These are phyloP conservation scores for Coenobita brevimanus DNA, from an alignment of 1,140 invertebrate species.

Conservation along the genomic window DNA sequence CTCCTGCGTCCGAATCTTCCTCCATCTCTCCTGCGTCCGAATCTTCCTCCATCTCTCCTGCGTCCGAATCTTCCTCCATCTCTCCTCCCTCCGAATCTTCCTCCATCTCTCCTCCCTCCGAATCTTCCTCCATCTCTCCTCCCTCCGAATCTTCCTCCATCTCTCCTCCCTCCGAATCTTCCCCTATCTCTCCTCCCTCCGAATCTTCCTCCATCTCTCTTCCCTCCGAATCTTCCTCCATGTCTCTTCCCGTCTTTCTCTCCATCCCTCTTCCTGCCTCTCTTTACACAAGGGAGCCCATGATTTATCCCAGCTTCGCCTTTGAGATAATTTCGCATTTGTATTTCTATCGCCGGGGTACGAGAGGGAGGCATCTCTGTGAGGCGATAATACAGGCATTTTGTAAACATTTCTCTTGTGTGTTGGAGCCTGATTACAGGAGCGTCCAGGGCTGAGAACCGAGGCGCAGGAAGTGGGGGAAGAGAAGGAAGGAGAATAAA, in stretches of 20 bases:
- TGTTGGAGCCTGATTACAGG: conserved; percentile 23
- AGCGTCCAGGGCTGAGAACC: neutral
- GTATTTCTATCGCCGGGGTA: conserved; percentile 48
- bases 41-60: too few species aligned
- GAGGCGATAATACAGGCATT: conserved; percentile 39
- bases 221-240: neutral
- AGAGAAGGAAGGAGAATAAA: too few species aligned
- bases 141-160: too few species aligned
- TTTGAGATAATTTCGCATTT: conserved; percentile 42
- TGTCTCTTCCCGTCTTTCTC: neutral
- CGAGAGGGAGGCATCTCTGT: conserved; percentile 41
- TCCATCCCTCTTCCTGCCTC: conserved; percentile 1
- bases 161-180: neutral
- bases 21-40: too few species aligned
- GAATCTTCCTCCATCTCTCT: neutral
- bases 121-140: neutral
- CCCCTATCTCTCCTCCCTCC: neutral
- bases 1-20: too few species aligned
- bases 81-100: too few species aligned
- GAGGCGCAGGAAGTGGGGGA: neutral
- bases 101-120: neutral
- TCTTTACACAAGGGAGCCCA: neutral
- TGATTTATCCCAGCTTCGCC: conserved; percentile 29
- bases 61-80: too few species aligned
- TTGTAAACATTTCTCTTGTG: conserved; percentile 44